Evolutionary conservation across 2,113 vertebrate genomes (phyloP).

Genomic region (Collichthys lucidus): DNA sequence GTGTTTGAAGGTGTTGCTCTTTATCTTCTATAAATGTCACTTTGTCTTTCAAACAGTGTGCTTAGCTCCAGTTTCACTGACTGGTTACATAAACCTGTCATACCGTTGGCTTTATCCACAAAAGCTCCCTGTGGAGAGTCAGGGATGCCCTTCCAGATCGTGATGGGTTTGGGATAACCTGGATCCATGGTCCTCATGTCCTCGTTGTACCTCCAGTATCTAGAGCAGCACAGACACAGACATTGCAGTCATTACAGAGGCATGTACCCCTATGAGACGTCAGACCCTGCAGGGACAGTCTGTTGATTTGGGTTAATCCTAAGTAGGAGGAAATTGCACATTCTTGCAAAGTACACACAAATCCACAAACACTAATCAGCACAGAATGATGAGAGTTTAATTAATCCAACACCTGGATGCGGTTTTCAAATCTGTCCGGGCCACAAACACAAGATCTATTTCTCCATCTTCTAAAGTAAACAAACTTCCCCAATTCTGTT

Average conservation of each 20-base stretch:
- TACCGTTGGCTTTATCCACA: slow-evolving; percentile 98
- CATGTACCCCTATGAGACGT: not conserved
- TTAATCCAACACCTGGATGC: not conserved
- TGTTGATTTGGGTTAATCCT: not conserved
- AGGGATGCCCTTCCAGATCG: slow-evolving; percentile 98
- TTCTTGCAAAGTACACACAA: not conserved
- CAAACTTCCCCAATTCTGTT: not conserved
- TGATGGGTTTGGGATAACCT: slow-evolving; percentile 97
- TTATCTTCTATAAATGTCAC: not conserved
- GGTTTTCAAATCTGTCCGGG: not conserved
- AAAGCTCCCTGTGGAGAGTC: slow-evolving; percentile 98
- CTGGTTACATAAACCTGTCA: slow-evolving; percentile 2
- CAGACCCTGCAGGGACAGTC: not conserved
- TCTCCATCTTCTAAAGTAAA: not conserved
- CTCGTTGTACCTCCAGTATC: slow-evolving; percentile 99
- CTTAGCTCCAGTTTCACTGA: not conserved
- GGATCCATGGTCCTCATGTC: slow-evolving; percentile 98
- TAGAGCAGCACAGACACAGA: slow-evolving; percentile 63
- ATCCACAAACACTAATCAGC: not conserved
- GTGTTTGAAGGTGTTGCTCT: not conserved
- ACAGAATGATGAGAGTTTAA: slow-evolving; percentile 5
- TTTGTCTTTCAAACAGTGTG: not conserved
- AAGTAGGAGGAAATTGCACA: not conserved
- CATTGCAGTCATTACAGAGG: not conserved
- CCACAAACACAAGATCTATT: not conserved